A percentile compares a stretch with the other conserved stretches of the same genome.
Conservation (phyloP, 2,888 invertebrate species). For the Polylopha cassiicola region DNA sequence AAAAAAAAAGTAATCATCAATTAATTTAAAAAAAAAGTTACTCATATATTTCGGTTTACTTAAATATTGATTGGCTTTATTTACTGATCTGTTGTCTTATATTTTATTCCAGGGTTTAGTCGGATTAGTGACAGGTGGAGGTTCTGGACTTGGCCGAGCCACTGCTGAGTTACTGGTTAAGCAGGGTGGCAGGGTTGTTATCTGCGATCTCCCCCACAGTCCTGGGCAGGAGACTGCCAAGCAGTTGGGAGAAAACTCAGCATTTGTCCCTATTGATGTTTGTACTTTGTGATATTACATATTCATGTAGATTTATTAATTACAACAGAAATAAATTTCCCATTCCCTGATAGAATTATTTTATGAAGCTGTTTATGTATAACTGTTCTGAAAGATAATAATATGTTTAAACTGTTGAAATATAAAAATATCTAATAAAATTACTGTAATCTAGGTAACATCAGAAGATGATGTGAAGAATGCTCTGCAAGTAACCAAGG, state of each 20-base stretch:
- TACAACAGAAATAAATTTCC: too few relatives aligned
- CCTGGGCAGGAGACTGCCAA: conserved; percentile 88
- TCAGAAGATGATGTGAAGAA: conserved; percentile 87
- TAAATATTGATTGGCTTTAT: too few relatives aligned
- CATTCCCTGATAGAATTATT: too few relatives aligned
- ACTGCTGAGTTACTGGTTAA: conserved; percentile 89
- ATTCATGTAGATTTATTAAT: too few relatives aligned
- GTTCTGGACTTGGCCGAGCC: conserved; percentile 95
- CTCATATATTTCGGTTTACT: too few relatives aligned
- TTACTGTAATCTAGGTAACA: conserved; percentile 81
- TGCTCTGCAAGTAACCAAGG: conserved; percentile 84
- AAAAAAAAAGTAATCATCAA: too few relatives aligned
- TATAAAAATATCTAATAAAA: too few relatives aligned
- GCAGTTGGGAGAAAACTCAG: conserved; percentile 82
- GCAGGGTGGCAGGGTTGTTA: conserved; percentile 90
- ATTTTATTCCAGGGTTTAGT: conserved; percentile 82
- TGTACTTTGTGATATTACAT: conserved; percentile 36
- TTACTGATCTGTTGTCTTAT: too few relatives aligned
- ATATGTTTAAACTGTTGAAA: too few relatives aligned
- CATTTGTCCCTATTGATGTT: conserved; percentile 93
- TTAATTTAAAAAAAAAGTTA: too few relatives aligned
- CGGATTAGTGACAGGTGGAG: conserved; percentile 95
- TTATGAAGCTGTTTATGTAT: too few relatives aligned
- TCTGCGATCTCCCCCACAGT: conserved; percentile 92
- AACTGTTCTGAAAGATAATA: too few relatives aligned